Base-by-base conservation (phyloP, 2,797 vertebrate species). In the Botia almorhae region DNA sequence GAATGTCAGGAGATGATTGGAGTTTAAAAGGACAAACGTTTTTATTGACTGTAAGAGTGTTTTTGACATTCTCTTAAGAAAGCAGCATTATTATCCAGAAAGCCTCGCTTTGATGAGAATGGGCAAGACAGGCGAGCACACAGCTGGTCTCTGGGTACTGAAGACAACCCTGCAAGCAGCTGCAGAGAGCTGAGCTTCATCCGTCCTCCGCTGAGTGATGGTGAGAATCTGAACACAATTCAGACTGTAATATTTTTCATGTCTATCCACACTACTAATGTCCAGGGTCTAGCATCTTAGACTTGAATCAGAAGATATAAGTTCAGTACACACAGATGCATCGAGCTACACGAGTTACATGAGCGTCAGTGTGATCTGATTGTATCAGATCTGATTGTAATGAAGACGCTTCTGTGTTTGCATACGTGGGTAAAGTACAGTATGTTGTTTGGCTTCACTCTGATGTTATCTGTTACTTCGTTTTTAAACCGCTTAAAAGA, bases 161-260 rank as follows among this genome's bases (percentile, higher is more conserved):
- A 89, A 87, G 87, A 92, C 1, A 88, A 88, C 61, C 94, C 93
- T 2, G 93, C 89, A 14, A 92, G 91, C 69, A 91, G 90, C 76
- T 95, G 94, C 84, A 82, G 90, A 19, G 93, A 95, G 80, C 87
- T 94, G 23, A 82, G 87, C 50, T 88, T 95, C 43, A 61, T 83
- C 26, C 84, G 84, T 19, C 91, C 92, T 48, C 85, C 92, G 63
- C 87, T 94, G 26, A 74, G 68, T 19, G 88, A 95, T 43, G 93
- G 94, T 93, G 78, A 88, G 88, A 10, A 21, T 17, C 50, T 71
- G 23, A 33, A 36, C 8, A 46, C 10, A 13, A 16, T 19, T 17
- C 60, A 3, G 14, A 61, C 23, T 26, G 23, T 26, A 26, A 26
- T 26, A 26, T 26, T 26, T 26, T 26, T 1, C 23, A 26, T 26